Percentiles rank a stretch among this genome's conserved stretches.
These are phyloP conservation scores for Linyphia triangularis DNA, from an alignment of 2,888 invertebrate genomes.

Conservation along the genomic window DNA sequence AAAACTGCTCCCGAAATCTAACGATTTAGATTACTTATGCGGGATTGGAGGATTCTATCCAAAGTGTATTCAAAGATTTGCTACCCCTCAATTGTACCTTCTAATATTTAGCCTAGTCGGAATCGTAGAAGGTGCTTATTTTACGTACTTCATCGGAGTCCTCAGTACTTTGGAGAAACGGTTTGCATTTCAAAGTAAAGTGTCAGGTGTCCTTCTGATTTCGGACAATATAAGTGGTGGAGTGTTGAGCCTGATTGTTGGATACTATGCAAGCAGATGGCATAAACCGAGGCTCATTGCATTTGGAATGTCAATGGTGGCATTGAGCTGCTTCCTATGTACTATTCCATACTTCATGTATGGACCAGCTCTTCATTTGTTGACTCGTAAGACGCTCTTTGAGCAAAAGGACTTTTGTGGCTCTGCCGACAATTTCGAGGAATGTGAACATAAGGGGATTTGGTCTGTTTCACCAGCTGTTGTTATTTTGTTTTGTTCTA, in stretches of 20 bases:
- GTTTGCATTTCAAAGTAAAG: constrained; percentile 75
- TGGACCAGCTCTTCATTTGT: constrained; percentile 67
- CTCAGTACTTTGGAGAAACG: constrained; percentile 76
- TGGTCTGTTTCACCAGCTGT: constrained; percentile 70
- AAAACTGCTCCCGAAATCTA: not conserved
- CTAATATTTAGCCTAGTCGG: constrained; percentile 70
- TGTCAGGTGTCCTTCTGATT: constrained; percentile 75
- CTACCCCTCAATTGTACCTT: constrained; percentile 74
- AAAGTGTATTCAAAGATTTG: constrained; percentile 73
- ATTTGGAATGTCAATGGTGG: constrained; percentile 58
- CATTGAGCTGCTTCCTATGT: constrained; percentile 71
- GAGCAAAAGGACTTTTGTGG: not conserved
- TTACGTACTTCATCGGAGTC: constrained; percentile 75
- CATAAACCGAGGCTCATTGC: constrained; percentile 71
- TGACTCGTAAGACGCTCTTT: not conserved
- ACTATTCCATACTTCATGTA: constrained; percentile 76
- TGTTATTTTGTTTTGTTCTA: constrained; percentile 73
- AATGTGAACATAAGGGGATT: constrained; percentile 1
- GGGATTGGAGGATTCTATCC: constrained; percentile 76
- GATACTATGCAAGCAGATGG: constrained; percentile 70
- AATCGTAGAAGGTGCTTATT: constrained; percentile 75
- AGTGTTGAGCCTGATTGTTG: constrained; percentile 66
- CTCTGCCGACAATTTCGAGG: not conserved
- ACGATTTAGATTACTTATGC: constrained; percentile 45
- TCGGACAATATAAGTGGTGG: constrained; percentile 74